Evolutionary conservation across 2,113 vertebrate species (phyloP).

Genomic region (Alectura lathami): DNA sequence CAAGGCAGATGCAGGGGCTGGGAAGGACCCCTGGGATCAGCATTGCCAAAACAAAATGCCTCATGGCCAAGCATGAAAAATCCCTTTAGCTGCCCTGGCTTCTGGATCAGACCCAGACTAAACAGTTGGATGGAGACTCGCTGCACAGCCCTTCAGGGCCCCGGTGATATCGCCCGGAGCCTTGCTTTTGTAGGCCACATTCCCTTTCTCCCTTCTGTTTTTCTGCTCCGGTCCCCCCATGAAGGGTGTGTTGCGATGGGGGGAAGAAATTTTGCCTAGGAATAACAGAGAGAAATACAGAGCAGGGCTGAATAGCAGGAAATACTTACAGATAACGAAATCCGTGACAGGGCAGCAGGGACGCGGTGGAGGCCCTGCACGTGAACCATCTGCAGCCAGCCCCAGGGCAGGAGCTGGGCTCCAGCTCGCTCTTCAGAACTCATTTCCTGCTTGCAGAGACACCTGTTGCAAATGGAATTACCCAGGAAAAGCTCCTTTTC

Average conservation of each 20-base stretch:
- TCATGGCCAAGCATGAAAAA: background rate
- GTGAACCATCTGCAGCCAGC: fast-evolving
- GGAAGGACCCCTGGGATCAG: background rate
- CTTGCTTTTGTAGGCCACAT: background rate
- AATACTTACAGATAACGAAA: slow-evolving; percentile 34
- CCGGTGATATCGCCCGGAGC: background rate
- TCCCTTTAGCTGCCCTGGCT: background rate
- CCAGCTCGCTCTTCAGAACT: background rate
- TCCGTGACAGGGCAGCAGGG: background rate
- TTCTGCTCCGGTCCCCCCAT: background rate
- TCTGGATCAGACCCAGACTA: slow-evolving; percentile 17
- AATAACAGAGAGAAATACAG: slow-evolving; percentile 4
- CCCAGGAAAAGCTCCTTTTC: background rate
- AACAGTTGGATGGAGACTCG: background rate
- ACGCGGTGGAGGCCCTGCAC: background rate
- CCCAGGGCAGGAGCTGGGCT: fast-evolving
- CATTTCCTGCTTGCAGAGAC: background rate
- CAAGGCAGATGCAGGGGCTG: background rate
- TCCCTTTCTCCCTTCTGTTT: background rate
- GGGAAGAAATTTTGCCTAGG: background rate
- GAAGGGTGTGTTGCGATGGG: background rate
- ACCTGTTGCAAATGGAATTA: background rate
- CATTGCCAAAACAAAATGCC: background rate
- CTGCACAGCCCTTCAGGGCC: background rate
- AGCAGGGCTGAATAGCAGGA: slow-evolving; percentile 43